These are phyloP conservation scores for Danio jaintianensis DNA, from an alignment of 2,797 vertebrate species.

Conservation along the genomic window DNA sequence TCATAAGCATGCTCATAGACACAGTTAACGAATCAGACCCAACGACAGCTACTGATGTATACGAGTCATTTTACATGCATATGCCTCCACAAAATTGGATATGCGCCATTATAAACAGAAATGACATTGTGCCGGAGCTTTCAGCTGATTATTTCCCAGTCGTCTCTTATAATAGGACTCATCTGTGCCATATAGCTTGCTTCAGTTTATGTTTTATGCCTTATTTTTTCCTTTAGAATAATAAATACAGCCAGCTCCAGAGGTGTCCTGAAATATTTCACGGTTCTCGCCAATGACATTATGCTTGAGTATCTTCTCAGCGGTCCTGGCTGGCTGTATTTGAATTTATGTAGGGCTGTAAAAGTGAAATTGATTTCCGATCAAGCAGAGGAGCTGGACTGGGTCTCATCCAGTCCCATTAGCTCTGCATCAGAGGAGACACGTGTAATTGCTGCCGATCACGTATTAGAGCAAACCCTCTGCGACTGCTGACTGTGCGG, in stretches of 20 bases:
- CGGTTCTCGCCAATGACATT: conserved; percentile 26
- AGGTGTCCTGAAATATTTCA: conserved; percentile 47
- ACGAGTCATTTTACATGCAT: neutral
- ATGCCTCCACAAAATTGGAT: neutral
- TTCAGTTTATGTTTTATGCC: conserved; percentile 46
- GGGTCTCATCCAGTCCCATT: conserved; percentile 49
- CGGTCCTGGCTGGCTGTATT: conserved; percentile 47
- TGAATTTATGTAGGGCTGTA: conserved; percentile 62
- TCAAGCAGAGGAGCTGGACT: conserved; percentile 47
- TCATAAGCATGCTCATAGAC: neutral
- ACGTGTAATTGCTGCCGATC: conserved; percentile 47
- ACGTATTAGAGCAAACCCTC: conserved; percentile 53
- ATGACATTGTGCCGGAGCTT: neutral
- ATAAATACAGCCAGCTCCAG: conserved; percentile 41
- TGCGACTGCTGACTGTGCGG: conserved; percentile 43
- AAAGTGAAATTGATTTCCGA: conserved; percentile 65
- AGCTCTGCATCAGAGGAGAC: conserved; percentile 52
- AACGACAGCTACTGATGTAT: conserved; percentile 10
- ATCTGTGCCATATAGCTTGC: neutral
- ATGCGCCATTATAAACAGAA: neutral
- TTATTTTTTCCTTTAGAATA: conserved; percentile 49
- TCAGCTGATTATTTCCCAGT: conserved; percentile 6
- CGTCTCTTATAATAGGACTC: neutral
- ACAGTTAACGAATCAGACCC: neutral
- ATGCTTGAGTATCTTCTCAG: conserved; percentile 55